A percentile compares a stretch with the other conserved stretches of the same genome.
Evolutionary conservation across 2,797 vertebrate genomes (phyloP).

Genomic region (Carcharodon carcharias): DNA sequence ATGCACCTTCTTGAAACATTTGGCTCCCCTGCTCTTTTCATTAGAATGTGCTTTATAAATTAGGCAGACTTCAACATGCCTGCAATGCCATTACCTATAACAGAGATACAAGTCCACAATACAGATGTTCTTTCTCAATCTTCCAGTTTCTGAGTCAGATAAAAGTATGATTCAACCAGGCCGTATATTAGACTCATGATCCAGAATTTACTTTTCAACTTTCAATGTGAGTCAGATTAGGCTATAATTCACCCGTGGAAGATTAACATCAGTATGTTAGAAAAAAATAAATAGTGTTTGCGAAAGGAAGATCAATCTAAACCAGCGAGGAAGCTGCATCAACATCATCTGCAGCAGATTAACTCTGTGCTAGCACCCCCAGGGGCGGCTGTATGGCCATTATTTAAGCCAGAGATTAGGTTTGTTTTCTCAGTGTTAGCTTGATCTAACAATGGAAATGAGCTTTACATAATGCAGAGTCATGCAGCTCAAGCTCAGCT

Average conservation of each 20-base stretch:
- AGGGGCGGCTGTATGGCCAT: background rate
- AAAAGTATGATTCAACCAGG: constrained; percentile 24
- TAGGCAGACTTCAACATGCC: background rate
- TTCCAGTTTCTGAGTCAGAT: constrained; percentile 14
- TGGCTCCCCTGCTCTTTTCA: constrained; percentile 12
- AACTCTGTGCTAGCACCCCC: background rate
- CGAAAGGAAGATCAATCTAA: background rate
- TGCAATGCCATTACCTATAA: background rate
- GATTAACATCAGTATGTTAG: background rate
- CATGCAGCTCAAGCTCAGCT: background rate
- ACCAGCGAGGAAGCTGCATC: background rate
- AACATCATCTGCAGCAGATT: background rate
- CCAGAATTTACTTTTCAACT: background rate
- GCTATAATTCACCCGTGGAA: background rate
- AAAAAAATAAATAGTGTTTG: background rate
- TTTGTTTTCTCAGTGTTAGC: background rate
- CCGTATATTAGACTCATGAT: constrained; percentile 18
- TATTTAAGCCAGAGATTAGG: background rate
- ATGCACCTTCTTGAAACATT: background rate
- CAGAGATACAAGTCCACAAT: constrained; percentile 28
- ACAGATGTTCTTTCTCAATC: constrained; percentile 36
- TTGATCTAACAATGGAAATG: background rate
- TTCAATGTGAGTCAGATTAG: background rate
- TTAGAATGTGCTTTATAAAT: background rate
- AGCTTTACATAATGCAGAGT: background rate